Evolutionary conservation across 2,113 vertebrate species (phyloP).

Genomic region (Pedetes capensis): DNA sequence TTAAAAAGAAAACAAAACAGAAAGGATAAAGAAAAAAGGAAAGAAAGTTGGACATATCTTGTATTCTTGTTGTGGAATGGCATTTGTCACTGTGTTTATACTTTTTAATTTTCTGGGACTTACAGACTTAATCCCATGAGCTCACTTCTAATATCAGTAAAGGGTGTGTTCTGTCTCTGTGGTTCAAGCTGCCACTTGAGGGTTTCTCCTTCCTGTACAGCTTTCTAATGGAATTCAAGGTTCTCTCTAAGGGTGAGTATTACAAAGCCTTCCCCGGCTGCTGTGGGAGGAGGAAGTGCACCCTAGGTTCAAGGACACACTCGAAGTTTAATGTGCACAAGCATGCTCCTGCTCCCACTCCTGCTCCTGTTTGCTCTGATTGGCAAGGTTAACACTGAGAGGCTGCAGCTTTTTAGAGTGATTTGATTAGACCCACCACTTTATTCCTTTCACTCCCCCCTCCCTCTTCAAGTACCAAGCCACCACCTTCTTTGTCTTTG

Average conservation of each 20-base stretch:
- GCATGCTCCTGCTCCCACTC: slow-evolving; percentile 82
- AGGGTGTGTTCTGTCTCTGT: slow-evolving; percentile 63
- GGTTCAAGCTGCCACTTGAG: slow-evolving; percentile 58
- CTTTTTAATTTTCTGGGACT: slow-evolving; percentile 73
- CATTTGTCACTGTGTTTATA: slow-evolving; percentile 59
- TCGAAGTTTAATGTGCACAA: slow-evolving; percentile 88
- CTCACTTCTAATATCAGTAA: slow-evolving; percentile 75
- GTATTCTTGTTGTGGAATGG: slow-evolving; percentile 58
- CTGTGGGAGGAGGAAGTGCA: slow-evolving; percentile 52
- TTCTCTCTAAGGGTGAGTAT: slow-evolving; percentile 66
- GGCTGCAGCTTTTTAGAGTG: slow-evolving; percentile 88
- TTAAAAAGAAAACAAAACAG: background rate
- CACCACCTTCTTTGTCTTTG: slow-evolving; percentile 92
- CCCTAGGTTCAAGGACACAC: slow-evolving; percentile 90
- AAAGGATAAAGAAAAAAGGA: background rate
- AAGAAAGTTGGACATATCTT: slow-evolving; percentile 64
- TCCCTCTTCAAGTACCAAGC: slow-evolving; percentile 54
- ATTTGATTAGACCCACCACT: slow-evolving; percentile 93
- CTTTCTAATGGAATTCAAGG: slow-evolving; percentile 77
- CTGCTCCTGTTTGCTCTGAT: slow-evolving; percentile 82
- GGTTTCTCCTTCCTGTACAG: slow-evolving; percentile 61
- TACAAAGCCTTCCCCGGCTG: slow-evolving; percentile 59
- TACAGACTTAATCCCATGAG: slow-evolving; percentile 75
- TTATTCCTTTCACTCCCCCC: slow-evolving; percentile 81
- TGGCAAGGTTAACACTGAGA: slow-evolving; percentile 93